Evolutionary conservation across 2,113 vertebrate species (phyloP), one percentile per base, ranked within the genome.

Genomic region (Thunnus thynnus): DNA sequence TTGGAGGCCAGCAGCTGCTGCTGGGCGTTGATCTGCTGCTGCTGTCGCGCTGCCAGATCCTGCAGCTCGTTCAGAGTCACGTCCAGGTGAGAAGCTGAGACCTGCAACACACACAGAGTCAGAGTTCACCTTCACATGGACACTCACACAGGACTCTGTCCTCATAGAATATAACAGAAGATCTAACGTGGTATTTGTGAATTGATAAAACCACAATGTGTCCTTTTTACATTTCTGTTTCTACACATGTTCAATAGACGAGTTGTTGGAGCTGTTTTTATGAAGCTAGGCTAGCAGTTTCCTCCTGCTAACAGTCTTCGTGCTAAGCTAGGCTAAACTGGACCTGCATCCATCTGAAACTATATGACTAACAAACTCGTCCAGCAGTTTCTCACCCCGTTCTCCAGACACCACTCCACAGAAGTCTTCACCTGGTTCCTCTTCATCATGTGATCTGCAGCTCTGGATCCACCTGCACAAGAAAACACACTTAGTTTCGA

Each of bases 11-110:
- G 90, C 78, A 97, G 95, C 86, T 97, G 97, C 73, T 99, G 97
- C 82, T 98, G 97, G 46, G 94, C 89, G 44, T 96, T 96, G 47
- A 99, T 99, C 93, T 98, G 97, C 14, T 98, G 97, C 92, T 99
- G 98, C 82, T 99, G 98, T 46, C 96, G 92, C 17, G 96, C 92
- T 0, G 97, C 97, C 97, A 99, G 97, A 50, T 99, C 97, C 88
- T 99, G 97, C 61, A 99, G 94, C 66, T 98, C 97, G 2, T 94
- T 92, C 47, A 98, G 94, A 0, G 97, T 97, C 94, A 97, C 91
- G 76, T 98, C 96, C 96, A 97, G 95, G 82, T 94, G 92, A 55
- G 97, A 94, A 66, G 91, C 93, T n/a, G 82, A 91, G 46, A 97
- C 88, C 97, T 99, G 70, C 47, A 47, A n/a, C 25, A 54, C 30